phyloP scores from a whole-genome alignment of 2,113 vertebrate species.

The Setophaga kirtlandii region DNA sequence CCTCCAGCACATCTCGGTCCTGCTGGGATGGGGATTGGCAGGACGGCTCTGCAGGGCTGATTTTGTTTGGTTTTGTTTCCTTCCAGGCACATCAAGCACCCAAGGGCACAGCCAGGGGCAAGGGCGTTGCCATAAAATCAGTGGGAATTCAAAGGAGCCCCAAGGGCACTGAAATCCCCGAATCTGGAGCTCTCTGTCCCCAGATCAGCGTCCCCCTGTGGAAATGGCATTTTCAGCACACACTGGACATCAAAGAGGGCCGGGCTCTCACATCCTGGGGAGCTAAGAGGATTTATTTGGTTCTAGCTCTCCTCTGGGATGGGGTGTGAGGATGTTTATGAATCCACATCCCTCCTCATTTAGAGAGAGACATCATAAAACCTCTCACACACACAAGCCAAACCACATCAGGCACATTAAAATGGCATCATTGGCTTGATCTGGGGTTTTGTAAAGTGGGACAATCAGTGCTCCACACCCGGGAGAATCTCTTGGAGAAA shows the following conservation, averaged over 20 bases:
- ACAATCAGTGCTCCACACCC: neutral
- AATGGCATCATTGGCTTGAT: neutral
- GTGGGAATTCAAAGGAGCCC: neutral
- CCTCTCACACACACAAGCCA: neutral
- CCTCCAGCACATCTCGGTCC: neutral
- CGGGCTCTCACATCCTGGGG: neutral
- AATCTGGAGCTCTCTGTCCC: neutral
- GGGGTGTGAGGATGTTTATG: constrained; percentile 22
- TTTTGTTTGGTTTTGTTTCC: neutral
- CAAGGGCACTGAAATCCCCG: neutral
- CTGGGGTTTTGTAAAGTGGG: neutral
- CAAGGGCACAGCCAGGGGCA: neutral
- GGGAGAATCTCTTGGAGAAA: neutral
- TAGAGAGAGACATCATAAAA: neutral
- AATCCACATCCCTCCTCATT: neutral
- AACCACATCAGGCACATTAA: neutral
- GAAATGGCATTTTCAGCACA: constrained; percentile 61
- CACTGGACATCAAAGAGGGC: constrained; percentile 59
- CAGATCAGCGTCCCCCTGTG: neutral
- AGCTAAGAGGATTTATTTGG: constrained; percentile 65
- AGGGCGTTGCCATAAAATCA: neutral
- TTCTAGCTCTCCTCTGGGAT: constrained; percentile 29
- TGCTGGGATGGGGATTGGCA: neutral
- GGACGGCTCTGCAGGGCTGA: neutral
- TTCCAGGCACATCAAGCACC: neutral